Evolutionary conservation across 2,113 vertebrate genomes (phyloP), one percentile per base, ranked within the genome.

Genomic region (Poecile atricapillus): DNA sequence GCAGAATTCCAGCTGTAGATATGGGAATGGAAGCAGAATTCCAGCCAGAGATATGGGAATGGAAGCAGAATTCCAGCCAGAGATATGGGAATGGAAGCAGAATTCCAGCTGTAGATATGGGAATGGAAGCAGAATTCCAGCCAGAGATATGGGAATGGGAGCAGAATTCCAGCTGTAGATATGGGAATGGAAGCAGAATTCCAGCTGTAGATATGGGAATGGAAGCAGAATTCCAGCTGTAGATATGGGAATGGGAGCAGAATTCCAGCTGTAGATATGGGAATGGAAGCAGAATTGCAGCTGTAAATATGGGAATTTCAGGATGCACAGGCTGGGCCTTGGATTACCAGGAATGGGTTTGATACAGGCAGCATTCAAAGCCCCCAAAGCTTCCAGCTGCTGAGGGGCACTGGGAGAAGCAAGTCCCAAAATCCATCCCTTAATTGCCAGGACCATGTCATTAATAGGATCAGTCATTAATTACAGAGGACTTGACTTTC

Each of bases 391-490:
- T 37, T 77, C 70, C 90, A 73, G 58, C 56, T 60, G 84, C 56
- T 11, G 56, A 76, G 65, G 35, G 23, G 18, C 58, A 13, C 56
- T 31, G 39, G 60, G 62, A 87, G 19, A 49, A 75, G 31, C 68
- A 44, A 53, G 11, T 85, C 47, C 11, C 31, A 70, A 65, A 89
- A 79, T 44, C 85, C 63, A 58, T 31, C 60, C 52, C 25, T 2
- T 1, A 25, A 47, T 23, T 25, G 20, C 46, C 69, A 87, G 69
- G 37, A 53, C 8, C 17, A 3, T 0, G 0, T 25, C 43, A 68
- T 56, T 56, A 56, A 60, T 3, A 25, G 15, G 21, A 47, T 33
- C 16, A 47, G 10, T 23, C 33, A 13, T 56, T 31, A 68, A 30
- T 55, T 15, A 41, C 20, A 43, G 44, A 69, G 64, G 11, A 37